Evolutionary conservation across 2,888 invertebrate species (phyloP).

Genomic region (Hypomecis punctinalis): DNA sequence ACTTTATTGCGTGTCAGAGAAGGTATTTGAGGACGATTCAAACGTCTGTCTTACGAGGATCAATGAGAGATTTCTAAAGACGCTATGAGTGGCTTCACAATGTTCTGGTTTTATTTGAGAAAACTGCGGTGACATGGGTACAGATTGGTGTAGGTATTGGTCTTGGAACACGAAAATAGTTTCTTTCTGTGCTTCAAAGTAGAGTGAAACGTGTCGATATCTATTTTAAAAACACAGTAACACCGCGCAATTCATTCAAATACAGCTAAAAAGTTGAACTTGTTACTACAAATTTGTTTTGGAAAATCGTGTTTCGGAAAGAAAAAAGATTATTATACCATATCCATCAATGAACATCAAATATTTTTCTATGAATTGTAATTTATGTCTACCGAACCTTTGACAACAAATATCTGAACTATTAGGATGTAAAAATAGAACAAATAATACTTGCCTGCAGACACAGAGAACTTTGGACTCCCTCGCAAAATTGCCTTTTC

Average conservation of each 20-base stretch:
- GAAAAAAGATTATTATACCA: background rate
- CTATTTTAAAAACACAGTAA: too few relatives aligned
- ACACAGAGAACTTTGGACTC: constrained; percentile 15
- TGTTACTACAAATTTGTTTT: too few relatives aligned
- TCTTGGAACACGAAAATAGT: too few relatives aligned
- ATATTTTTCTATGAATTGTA: too few relatives aligned
- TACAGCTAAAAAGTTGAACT: too few relatives aligned
- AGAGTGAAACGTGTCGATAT: too few relatives aligned
- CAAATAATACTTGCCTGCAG: constrained; percentile 19
- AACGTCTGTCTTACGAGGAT: constrained; percentile 13
- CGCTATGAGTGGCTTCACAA: background rate
- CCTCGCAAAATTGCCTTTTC: constrained; percentile 26
- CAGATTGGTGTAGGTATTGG: background rate
- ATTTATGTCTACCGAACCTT: background rate
- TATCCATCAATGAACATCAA: background rate
- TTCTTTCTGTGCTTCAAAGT: too few relatives aligned
- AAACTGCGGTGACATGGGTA: constrained; percentile 1
- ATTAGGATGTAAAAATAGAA: background rate
- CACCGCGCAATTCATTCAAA: too few relatives aligned
- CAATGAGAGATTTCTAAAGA: constrained; percentile 18
- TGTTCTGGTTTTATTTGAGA: constrained; percentile 9
- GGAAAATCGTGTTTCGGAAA: background rate
- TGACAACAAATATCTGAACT: background rate
- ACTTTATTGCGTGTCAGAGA: constrained; percentile 33
- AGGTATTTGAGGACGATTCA: constrained; percentile 27